Evolutionary conservation across 1,140 invertebrate genomes (phyloP).

Genomic region (Physella acuta): DNA sequence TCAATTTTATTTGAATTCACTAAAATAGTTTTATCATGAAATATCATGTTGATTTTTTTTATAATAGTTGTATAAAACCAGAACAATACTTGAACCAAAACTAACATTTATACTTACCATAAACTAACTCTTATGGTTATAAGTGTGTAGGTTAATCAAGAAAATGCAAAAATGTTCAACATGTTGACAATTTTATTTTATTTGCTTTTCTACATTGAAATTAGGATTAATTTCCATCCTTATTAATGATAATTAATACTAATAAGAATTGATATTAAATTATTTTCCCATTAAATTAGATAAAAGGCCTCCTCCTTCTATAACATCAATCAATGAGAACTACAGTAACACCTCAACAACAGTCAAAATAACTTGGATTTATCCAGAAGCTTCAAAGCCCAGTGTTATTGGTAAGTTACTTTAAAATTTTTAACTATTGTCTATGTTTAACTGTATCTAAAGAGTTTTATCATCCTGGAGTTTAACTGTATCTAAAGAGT

Average conservation of each 20-base stretch:
- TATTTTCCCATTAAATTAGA: constrained; percentile 2
- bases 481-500: too few relatives aligned
- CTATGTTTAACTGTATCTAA: too few relatives aligned
- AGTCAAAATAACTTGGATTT: constrained; percentile 17
- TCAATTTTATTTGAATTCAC: not conserved
- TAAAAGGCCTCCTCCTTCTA: constrained; percentile 4
- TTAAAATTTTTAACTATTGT: too few relatives aligned
- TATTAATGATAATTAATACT: not conserved
- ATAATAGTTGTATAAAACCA: not conserved
- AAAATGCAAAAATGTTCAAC: not conserved
- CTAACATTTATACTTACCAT: too few relatives aligned
- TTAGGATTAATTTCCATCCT: too few relatives aligned
- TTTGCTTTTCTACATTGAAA: not conserved
- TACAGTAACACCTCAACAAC: constrained; percentile 25
- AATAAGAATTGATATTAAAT: not conserved
- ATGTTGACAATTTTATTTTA: not conserved
- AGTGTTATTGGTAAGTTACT: too few relatives aligned
- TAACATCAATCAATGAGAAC: constrained; percentile 19
- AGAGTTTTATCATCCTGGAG: too few relatives aligned
- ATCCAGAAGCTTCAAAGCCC: constrained; percentile 4
- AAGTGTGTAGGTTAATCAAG: not conserved
- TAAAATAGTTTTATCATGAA: not conserved
- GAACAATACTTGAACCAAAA: too few relatives aligned
- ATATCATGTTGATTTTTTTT: not conserved
- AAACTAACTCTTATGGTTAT: not conserved